Conservation (phyloP, 2,113 vertebrate genomes). For the Grammomys dolichurus region DNA sequence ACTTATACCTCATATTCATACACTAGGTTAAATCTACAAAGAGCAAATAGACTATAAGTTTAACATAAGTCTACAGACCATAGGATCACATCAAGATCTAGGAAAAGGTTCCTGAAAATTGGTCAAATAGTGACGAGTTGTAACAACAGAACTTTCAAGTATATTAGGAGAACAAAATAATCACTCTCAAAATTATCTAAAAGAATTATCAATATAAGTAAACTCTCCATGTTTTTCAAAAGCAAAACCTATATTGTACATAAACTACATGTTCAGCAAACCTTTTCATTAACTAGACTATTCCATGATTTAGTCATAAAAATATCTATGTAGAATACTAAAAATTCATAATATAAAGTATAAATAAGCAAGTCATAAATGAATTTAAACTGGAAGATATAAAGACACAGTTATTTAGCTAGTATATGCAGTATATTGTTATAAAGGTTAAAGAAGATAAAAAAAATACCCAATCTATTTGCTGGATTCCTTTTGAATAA, state of each 20-base stretch:
- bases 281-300: constrained; percentile 5
- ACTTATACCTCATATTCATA: neutral
- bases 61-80: constrained; percentile 30
- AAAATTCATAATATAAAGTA: constrained; percentile 32
- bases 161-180: constrained; percentile 27
- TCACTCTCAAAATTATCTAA: constrained; percentile 33
- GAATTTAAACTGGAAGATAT: constrained; percentile 40
- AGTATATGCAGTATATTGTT: constrained; percentile 19
- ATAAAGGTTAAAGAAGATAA: constrained; percentile 65
- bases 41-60: neutral
- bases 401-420: constrained; percentile 41
- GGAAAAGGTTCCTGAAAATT: neutral
- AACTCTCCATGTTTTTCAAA: constrained; percentile 37
- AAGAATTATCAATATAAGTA: constrained; percentile 16
- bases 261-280: neutral
- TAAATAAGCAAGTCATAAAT: constrained; percentile 41
- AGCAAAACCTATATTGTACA: neutral
- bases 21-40: constrained; percentile 4
- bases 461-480: constrained; percentile 94
- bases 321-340: neutral
- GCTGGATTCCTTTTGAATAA: constrained; percentile 98
- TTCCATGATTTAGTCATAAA: neutral
- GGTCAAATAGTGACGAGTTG: neutral
- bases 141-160: neutral
- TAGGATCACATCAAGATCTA: constrained; percentile 31